Conservation (phyloP, 2,113 vertebrate species). For the Peromyscus maniculatus region DNA sequence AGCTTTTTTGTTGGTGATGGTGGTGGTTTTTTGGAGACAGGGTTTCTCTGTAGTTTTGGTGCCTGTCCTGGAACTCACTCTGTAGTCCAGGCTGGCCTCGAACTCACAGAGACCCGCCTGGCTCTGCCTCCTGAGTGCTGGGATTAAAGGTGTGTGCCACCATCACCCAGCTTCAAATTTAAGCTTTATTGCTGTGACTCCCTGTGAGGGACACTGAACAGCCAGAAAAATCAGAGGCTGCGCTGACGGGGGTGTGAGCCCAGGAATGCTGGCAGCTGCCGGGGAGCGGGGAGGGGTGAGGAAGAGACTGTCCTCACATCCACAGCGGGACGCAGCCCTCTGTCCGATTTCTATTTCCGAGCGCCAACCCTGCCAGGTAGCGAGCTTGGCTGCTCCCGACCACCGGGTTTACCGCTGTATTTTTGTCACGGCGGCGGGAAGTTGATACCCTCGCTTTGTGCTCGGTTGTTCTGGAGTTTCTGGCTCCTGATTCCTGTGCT, state of each 20-base stretch:
- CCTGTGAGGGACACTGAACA: background rate
- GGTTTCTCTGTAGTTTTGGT: too few relatives aligned
- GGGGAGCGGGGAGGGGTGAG: background rate
- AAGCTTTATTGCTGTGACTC: background rate
- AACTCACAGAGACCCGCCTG: too few relatives aligned
- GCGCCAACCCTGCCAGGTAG: background rate
- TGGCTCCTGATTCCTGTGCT: background rate
- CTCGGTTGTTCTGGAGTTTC: background rate
- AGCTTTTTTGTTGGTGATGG: too few relatives aligned
- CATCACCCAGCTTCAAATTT: too few relatives aligned
- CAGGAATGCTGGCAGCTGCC: background rate
- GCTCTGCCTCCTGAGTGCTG: too few relatives aligned
- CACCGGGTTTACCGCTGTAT: background rate
- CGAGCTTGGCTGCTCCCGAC: background rate
- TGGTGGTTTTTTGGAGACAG: too few relatives aligned
- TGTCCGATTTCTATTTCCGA: background rate
- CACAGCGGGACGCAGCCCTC: background rate
- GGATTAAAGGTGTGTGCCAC: too few relatives aligned
- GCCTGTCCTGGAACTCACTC: too few relatives aligned
- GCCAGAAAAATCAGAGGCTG: background rate
- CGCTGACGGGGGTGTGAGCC: rapidly evolving
- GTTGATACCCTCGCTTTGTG: background rate
- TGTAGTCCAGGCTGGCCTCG: too few relatives aligned
- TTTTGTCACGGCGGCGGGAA: background rate
- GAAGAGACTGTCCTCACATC: background rate